Evolutionary conservation across 2,113 vertebrate species (phyloP).

Genomic region (Dicaeum eximium): DNA sequence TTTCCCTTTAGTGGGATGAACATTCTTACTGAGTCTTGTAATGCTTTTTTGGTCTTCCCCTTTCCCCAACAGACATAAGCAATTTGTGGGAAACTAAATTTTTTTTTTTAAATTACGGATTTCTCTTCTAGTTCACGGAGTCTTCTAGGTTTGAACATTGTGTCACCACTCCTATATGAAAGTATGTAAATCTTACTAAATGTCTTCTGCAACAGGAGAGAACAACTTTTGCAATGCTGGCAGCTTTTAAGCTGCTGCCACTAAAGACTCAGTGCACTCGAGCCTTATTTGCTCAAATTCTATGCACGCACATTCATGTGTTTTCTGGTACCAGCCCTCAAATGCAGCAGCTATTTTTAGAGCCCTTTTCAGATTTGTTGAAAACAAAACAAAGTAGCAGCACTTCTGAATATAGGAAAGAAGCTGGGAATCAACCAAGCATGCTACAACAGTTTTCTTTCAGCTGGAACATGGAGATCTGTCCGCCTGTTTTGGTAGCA

Average conservation of each 20-base stretch:
- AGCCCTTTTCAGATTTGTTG: constrained; percentile 18
- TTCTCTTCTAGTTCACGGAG: neutral
- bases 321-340: neutral
- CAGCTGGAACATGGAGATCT: constrained; percentile 29
- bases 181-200: neutral
- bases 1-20: neutral
- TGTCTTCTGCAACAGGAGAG: neutral
- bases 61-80: neutral
- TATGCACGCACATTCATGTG: neutral
- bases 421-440: constrained; percentile 24
- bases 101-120: accelerated
- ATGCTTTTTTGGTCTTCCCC: neutral
- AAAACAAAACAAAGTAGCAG: constrained; percentile 42
- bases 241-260: neutral
- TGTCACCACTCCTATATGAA: neutral
- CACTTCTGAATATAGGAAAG: constrained; percentile 56
- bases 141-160: neutral
- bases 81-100: neutral
- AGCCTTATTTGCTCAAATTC: constrained; percentile 41
- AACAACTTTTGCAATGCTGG: neutral
- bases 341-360: constrained; percentile 46
- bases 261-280: neutral
- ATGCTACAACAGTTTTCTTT: neutral
- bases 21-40: neutral
- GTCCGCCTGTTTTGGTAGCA: constrained; percentile 25